Percentiles rank a stretch among this genome's conserved stretches.
Evolutionary conservation across 2,888 invertebrate genomes (phyloP).

Genomic region (Cataglyphis altisquamis): DNA sequence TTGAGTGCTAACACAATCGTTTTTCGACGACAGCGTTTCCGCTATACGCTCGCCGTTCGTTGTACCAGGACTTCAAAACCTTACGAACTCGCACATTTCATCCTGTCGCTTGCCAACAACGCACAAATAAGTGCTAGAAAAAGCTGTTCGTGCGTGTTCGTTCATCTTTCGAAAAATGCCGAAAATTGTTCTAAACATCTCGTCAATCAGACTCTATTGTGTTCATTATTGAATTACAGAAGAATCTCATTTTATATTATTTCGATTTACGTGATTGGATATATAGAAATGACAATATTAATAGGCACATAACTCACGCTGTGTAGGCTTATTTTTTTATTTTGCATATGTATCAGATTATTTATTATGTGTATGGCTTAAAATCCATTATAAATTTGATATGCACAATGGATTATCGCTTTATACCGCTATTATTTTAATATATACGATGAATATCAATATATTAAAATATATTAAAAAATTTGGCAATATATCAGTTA

Average conservation of each 20-base stretch:
- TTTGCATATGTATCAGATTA: background rate
- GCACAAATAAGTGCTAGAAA: conserved; percentile 56
- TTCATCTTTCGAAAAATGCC: conserved; percentile 22
- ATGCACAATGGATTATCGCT: background rate
- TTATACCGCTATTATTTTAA: background rate
- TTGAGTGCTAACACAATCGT: conserved; percentile 48
- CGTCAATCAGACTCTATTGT: conserved; percentile 59
- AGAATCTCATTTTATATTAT: conserved; percentile 57
- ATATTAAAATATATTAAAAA: background rate
- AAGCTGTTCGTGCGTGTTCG: conserved; percentile 17
- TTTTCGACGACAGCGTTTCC: conserved; percentile 55
- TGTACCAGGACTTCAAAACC: conserved; percentile 36
- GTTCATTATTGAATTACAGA: conserved; percentile 57
- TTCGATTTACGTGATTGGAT: conserved; percentile 20
- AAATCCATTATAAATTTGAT: background rate
- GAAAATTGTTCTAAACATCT: conserved; percentile 36
- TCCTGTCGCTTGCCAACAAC: conserved; percentile 58
- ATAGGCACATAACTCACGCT: background rate
- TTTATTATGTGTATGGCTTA: background rate
- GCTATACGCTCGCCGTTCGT: conserved; percentile 47
- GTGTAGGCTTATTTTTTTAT: background rate
- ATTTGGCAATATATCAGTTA: background rate
- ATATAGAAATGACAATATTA: background rate
- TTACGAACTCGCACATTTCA: conserved; percentile 49
- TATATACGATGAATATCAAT: background rate